These are phyloP conservation scores for Rhegmatorhina hoffmannsi DNA, from an alignment of 2,113 vertebrate genomes.

Conservation along the genomic window DNA sequence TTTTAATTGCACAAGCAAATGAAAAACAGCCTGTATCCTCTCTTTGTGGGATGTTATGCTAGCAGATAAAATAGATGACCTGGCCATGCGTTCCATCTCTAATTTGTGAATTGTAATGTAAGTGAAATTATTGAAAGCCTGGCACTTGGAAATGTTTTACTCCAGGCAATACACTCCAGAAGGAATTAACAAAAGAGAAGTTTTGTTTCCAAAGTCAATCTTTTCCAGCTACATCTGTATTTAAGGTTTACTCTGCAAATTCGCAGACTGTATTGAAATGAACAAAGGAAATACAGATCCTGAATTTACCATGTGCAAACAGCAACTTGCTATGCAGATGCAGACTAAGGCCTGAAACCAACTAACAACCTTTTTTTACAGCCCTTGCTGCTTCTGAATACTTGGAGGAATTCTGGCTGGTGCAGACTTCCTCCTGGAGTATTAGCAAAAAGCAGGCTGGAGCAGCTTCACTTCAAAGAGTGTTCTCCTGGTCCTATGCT, in stretches of 20 bases:
- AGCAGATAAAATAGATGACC: background rate
- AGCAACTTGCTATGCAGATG: conserved; percentile 11
- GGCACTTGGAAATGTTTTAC: background rate
- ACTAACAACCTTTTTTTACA: background rate
- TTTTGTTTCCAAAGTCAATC: background rate
- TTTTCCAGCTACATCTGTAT: conserved; percentile 7
- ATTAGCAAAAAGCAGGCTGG: background rate
- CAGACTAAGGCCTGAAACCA: conserved; percentile 13
- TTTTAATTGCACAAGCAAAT: background rate
- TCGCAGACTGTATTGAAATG: background rate
- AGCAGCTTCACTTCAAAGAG: background rate
- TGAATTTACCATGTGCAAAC: background rate
- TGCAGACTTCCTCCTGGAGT: background rate
- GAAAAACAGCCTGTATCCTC: background rate
- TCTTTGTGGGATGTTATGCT: background rate
- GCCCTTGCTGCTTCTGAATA: background rate
- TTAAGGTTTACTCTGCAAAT: background rate
- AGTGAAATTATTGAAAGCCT: background rate
- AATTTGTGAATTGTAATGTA: background rate
- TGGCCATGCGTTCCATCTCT: background rate
- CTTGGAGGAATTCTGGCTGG: background rate
- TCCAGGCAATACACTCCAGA: background rate
- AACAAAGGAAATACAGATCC: background rate
- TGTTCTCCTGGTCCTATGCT: accelerated
- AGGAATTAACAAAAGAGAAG: background rate